Percentiles rank a stretch among this genome's conserved stretches.
Evolutionary conservation across 2,113 vertebrate species (phyloP).

Genomic region (Chrysemys picta): DNA sequence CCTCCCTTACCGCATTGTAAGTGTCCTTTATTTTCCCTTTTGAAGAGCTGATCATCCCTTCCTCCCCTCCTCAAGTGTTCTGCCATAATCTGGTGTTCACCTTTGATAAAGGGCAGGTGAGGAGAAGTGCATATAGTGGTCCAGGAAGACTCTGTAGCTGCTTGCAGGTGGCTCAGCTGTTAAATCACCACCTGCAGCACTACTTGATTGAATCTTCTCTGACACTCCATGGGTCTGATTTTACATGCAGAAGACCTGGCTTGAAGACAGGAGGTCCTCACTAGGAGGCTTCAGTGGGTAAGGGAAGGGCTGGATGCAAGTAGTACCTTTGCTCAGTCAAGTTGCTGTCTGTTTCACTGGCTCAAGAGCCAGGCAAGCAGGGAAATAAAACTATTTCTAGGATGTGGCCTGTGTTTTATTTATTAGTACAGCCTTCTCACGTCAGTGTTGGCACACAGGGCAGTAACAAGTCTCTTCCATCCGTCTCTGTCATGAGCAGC

Average conservation of each 20-base stretch:
- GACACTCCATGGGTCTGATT: neutral
- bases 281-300: neutral
- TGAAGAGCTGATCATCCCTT: neutral
- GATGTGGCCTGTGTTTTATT: no score
- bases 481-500: no score
- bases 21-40: neutral
- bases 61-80: neutral
- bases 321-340: neutral
- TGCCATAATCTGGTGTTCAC: neutral
- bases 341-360: neutral
- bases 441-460: no score
- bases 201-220: neutral
- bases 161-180: neutral
- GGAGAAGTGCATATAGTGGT: neutral
- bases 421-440: no score
- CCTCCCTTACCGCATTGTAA: neutral
- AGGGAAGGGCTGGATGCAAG: neutral
- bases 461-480: no score
- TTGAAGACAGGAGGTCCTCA: neutral
- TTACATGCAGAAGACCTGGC: neutral
- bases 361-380: neutral
- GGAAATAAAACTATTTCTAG: no score
- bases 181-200: neutral
- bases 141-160: neutral
- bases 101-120: neutral